Percentiles rank a stretch among this genome's conserved stretches.
phyloP scores from a whole-genome alignment of 2,797 vertebrate genomes.

The Accipiter minullus region DNA sequence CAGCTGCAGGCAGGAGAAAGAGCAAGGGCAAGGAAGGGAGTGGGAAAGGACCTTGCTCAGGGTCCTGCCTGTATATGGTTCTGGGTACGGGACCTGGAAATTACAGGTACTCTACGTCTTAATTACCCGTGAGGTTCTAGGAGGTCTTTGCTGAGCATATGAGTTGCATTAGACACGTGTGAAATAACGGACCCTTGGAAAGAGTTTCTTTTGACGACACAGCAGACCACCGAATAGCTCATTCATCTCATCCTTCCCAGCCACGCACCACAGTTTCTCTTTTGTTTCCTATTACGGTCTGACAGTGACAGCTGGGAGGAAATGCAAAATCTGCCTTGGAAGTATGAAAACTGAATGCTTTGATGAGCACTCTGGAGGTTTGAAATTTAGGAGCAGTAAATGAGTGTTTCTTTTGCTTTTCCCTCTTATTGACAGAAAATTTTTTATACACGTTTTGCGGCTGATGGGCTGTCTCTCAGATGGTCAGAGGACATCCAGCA shows the following conservation, averaged over 20 bases:
- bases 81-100: neutral
- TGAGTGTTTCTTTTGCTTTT: neutral
- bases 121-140: neutral
- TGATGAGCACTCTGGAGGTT: neutral
- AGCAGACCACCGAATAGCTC: neutral
- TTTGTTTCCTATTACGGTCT: neutral
- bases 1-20: neutral
- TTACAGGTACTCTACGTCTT: neutral
- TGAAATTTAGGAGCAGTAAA: neutral
- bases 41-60: neutral
- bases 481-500: neutral
- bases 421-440: neutral
- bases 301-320: constrained; percentile 12
- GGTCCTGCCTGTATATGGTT: neutral
- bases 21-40: neutral
- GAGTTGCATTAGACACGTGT: accelerated
- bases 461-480: neutral
- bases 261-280: neutral
- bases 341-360: neutral
- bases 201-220: neutral
- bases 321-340: neutral
- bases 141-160: neutral
- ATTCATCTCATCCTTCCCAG: neutral
- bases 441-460: accelerated
- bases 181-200: neutral